Base-by-base conservation (phyloP, 2,888 invertebrate species). In the Labia minor region DNA sequence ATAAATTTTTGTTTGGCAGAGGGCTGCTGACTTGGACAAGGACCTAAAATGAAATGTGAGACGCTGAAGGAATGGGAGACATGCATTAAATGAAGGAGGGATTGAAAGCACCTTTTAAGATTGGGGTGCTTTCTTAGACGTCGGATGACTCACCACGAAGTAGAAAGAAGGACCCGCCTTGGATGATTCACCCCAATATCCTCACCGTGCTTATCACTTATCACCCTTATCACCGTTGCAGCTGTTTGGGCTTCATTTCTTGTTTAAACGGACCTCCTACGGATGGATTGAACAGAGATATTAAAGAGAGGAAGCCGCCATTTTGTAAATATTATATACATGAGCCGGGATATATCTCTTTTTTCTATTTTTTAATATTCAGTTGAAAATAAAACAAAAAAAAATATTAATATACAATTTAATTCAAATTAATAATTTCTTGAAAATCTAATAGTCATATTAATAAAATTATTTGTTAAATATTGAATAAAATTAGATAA, bases 121-220 rank as follows among this genome's bases (percentile, higher is more conserved):
- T n/a, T 49, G 16, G 49, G 49, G 49, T 49, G 49, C 14, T 49
- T 49, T 49, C 49, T 49, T 49, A 49, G 49, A 49, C 49, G 49
- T 49, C 16, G 49, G 14, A 49, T 49, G 49, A 49, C 8, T 49
- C 49, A 49, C 8, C 4, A 4, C 16, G 49, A n/a, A 49, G 14
- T 2, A n/a, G 49, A 3, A 26, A 26, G 26, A 26, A 4, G n/a
- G 8, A 49, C 49, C 49, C 49, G 49, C 49, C 49, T 49, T 49
- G 49, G 49, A 49, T 49, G 49, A 49, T 8, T 49, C 49, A 49
- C 49, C 49, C 49, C 49, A 8, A 49, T 49, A 49, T 49, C 49
- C 49, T 49, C 49, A 49, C 8, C 49, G 4, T 49, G 49, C 8
- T 49, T 49, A 49, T 49, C 49, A 49, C 8, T 49, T 49, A 49